These are phyloP conservation scores for Eremobia ochroleuca DNA, from an alignment of 2,888 invertebrate species.

Conservation along the genomic window DNA sequence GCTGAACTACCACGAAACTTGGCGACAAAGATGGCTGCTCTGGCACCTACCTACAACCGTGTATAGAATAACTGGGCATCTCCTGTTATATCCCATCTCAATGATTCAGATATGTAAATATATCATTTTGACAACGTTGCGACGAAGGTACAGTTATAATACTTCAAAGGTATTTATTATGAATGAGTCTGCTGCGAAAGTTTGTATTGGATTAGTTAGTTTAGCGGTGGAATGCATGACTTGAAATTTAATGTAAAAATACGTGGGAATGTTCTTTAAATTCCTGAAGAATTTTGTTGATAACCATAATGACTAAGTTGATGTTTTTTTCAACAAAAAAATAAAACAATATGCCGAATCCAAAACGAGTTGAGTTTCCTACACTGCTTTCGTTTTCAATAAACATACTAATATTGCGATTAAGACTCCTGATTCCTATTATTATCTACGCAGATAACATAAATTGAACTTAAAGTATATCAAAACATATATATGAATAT, in stretches of 20 bases:
- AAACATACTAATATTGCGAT: neutral
- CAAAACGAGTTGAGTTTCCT: neutral
- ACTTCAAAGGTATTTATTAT: constrained; percentile 56
- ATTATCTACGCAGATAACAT: neutral
- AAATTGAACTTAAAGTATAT: neutral
- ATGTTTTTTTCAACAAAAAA: neutral
- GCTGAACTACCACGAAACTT: too few species aligned
- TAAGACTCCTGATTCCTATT: neutral
- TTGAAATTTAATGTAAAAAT: neutral
- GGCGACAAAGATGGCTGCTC: too few species aligned
- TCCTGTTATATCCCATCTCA: too few species aligned
- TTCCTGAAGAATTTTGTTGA: neutral
- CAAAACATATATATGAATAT: neutral
- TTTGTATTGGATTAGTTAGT: constrained; percentile 31
- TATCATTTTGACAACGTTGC: constrained; percentile 48
- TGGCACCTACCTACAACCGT: too few species aligned
- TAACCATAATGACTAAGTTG: too few species aligned
- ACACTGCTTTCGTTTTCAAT: neutral
- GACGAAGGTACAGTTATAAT: constrained; percentile 47
- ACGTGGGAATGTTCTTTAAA: neutral
- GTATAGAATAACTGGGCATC: too few species aligned
- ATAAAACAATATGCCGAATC: neutral
- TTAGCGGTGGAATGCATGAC: neutral
- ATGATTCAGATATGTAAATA: constrained; percentile 71
- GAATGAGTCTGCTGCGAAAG: constrained; percentile 37